Percentiles rank a stretch among this genome's conserved stretches.
Evolutionary conservation across 2,797 vertebrate species (phyloP).

Genomic region (Poecilia wingei): DNA sequence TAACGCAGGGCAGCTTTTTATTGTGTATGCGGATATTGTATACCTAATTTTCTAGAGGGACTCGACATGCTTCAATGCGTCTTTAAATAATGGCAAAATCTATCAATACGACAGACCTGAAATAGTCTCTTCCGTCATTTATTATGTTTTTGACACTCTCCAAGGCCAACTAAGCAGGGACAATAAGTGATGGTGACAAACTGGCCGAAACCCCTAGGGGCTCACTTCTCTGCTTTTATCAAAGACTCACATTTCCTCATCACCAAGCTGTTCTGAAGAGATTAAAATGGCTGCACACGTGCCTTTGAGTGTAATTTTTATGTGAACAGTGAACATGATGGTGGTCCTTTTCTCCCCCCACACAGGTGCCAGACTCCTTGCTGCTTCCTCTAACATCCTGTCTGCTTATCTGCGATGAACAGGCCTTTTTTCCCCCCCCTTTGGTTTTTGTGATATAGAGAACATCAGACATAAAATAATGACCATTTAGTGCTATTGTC

Average conservation of each 20-base stretch:
- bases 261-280: conserved; percentile 21
- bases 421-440: background rate
- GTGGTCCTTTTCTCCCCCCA: conserved; percentile 1
- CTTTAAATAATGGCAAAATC: conserved; percentile 30
- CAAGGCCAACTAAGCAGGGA: conserved; percentile 31
- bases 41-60: conserved; percentile 31
- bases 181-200: conserved; percentile 13
- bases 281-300: conserved; percentile 3
- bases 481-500: background rate
- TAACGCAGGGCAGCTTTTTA: conserved; percentile 39
- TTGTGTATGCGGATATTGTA: conserved; percentile 30
- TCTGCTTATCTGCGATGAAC: conserved; percentile 28
- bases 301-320: conserved; percentile 14
- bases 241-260: conserved; percentile 32
- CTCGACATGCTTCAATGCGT: conserved; percentile 4
- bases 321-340: conserved; percentile 7
- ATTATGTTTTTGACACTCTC: conserved; percentile 39
- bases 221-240: conserved; percentile 22
- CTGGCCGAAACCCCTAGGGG: background rate
- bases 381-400: conserved; percentile 14
- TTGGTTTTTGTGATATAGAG: background rate
- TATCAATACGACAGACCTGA: conserved; percentile 38
- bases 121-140: conserved; percentile 19
- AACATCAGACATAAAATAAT: background rate
- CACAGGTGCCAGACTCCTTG: conserved; percentile 20